Base-by-base conservation (phyloP, 2,888 invertebrate species). In the Drosophila stalkeri region DNA sequence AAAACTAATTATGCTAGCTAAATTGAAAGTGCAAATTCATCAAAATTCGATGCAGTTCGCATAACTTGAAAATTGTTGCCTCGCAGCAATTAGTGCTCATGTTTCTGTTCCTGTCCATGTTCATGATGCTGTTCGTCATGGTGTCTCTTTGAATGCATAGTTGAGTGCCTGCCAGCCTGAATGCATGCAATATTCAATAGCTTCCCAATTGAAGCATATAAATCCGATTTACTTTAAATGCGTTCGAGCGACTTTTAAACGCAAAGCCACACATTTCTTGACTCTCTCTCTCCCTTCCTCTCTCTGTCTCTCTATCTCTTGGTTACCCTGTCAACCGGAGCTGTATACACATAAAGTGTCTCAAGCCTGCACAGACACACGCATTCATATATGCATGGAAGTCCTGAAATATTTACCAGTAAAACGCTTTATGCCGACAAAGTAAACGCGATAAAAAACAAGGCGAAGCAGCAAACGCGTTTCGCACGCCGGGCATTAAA, bases 1-100 rank as follows among this genome's bases (percentile, higher is more conserved):
- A 56, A 77, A 71, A 80, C 62, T 75, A 85, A 84, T 87, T 87
- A 80, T 63, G 52, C 49, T n/a, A 33, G 52, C 43, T 43, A 66
- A 78, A 64, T 75, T 72, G 80, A 62, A 72, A 79, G 67, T 78
- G 72, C 60, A 72, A 60, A 75, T 65, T 64, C 55, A 75, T 79
- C 75, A 67, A 68, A 64, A 52, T 63, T 69, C 46, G 14, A 68
- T 79, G 77, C 79, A 49, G 46, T 31, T 33, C 46, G 47, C 59
- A 64, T 75, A 47, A 64, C 55, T 61, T 27, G 61, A 60, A 60
- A 74, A 31, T 37, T 14, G 44, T 37, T 37, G 41, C 39, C 51
- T 71, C 35, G 1, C 44, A 52, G 56, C 56, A 43, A 63, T 57
- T 57, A 47, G 46, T 59, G 46, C 14, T 8, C 23, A 20, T 23